Percentiles rank a stretch among this genome's conserved stretches.
phyloP scores from a whole-genome alignment of 2,797 vertebrate species.

The Anomalospiza imberbis region DNA sequence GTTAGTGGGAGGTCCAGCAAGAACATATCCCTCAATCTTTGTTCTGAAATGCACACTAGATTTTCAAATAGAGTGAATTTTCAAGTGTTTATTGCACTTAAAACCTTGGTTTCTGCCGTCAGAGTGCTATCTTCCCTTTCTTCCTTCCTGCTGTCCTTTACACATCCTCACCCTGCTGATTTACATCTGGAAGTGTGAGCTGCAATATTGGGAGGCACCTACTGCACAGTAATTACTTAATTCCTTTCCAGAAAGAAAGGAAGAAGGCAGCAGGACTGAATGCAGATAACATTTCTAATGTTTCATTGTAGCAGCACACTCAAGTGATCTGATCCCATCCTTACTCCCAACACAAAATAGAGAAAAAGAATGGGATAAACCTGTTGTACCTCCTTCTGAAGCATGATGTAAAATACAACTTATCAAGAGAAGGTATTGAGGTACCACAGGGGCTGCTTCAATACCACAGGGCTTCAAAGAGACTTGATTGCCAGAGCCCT shows the following conservation, averaged over 20 bases:
- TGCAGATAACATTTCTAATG: not conserved
- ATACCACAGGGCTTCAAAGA: not conserved
- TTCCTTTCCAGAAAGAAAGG: not conserved
- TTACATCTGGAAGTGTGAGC: not conserved
- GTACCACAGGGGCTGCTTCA: not conserved
- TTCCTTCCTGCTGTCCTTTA: not conserved
- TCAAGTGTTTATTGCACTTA: not conserved
- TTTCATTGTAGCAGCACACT: not conserved
- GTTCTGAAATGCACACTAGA: not conserved
- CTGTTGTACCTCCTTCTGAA: not conserved
- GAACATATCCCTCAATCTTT: not conserved
- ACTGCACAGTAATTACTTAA: not conserved
- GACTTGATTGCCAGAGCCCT: conserved; percentile 31
- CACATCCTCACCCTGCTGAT: not conserved
- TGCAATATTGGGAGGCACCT: not conserved
- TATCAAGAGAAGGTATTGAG: not conserved
- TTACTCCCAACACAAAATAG: not conserved
- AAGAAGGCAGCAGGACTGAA: not conserved
- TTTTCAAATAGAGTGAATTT: not conserved
- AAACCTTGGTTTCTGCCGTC: not conserved
- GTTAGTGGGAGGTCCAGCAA: not conserved
- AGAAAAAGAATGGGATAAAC: not conserved
- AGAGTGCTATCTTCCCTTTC: not conserved
- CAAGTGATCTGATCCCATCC: not conserved
- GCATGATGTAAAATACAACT: not conserved